Conservation (phyloP, 2,113 vertebrate species). For the Muntiacus muntjak region DNA sequence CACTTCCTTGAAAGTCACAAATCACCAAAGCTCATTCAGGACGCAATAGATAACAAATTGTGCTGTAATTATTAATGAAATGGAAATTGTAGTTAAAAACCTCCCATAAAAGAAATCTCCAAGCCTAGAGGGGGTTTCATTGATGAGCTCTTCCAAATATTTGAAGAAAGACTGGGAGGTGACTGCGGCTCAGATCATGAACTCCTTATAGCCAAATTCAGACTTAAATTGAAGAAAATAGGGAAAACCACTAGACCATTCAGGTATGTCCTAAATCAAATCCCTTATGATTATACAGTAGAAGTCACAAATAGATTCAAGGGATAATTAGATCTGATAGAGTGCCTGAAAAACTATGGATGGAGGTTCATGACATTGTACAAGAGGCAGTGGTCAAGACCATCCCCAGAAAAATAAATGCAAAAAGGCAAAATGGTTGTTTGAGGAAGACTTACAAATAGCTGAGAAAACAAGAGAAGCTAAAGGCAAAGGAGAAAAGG, state of each 20-base stretch:
- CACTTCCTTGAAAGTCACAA: conserved; percentile 1
- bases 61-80: neutral
- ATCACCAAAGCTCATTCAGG: neutral
- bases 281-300: neutral
- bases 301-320: neutral
- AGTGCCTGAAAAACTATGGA: neutral
- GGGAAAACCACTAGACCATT: neutral
- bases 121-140: neutral
- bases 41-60: neutral
- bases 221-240: neutral
- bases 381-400: neutral
- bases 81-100: neutral
- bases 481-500: neutral
- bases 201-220: neutral
- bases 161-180: neutral
- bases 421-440: neutral
- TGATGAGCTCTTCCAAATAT: neutral
- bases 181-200: neutral
- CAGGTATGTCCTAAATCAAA: neutral
- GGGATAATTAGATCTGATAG: neutral
- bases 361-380: neutral
- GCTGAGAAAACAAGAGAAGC: neutral
- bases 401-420: neutral
- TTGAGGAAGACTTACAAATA: neutral
- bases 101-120: neutral